Base-by-base conservation (phyloP, 2,113 vertebrate genomes). In the Albula glossodonta region DNA sequence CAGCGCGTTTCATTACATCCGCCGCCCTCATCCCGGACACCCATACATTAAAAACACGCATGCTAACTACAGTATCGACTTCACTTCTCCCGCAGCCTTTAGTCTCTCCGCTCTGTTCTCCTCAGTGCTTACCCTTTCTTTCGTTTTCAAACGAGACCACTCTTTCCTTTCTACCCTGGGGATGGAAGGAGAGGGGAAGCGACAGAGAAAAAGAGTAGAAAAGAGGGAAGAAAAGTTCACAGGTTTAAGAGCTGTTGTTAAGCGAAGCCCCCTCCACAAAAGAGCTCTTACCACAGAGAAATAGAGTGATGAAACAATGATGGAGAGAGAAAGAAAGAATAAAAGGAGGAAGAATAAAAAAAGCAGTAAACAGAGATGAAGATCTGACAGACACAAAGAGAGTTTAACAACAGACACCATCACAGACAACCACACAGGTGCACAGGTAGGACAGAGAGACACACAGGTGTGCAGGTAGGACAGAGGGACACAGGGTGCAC, bases 101-200 rank as follows among this genome's bases (percentile, higher is more conserved):
- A 50, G 7, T 50, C 25, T 5, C 48, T 17, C 78, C 0, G 31
- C 4, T 0, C 22, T 13, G 1, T 70, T 15, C 0, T 1, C 57
- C 4, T 56, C 56, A 8, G 53, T 19, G 10, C 86, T 89, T 78
- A 89, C 86, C 48, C 92, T 86, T 91, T 96, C 96, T 96, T 97
- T 97, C 60, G 92, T 94, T 92, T 97, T 97, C 93, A 97, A 93
- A 50, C 96, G 93, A 0, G 97, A 96, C 97, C 96, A 97, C 87
- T 97, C 97, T 79, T 97, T 96, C 86, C 97, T 95, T 93, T 97
- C 97, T 3, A 97, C 96, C 88, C 97, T 97, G 90, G 31, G 12
- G 48, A 81, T n/a, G 85, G n/a, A 88, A 48, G 85, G 2, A 60
- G 56, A 15, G 56, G 12, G 25, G 11, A 78, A 15, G 51, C 48